phyloP scores from a whole-genome alignment of 1,140 invertebrate species.

The Lysiphlebus fabarum region DNA sequence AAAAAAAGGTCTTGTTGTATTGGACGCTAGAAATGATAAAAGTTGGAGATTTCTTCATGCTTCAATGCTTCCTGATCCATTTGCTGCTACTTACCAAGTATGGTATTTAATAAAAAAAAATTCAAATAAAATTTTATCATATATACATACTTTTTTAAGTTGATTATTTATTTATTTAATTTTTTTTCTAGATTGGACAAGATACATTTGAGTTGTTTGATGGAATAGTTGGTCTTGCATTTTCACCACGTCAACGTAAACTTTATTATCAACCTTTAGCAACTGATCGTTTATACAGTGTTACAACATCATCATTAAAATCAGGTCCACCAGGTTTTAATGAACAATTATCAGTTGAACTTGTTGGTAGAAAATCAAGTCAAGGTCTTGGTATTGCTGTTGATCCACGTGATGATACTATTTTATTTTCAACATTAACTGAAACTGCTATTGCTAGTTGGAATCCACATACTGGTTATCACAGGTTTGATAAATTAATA shows the following conservation, averaged over 20 bases:
- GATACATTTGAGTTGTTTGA: constrained; percentile 74
- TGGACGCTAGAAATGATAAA: constrained; percentile 66
- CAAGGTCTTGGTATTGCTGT: constrained; percentile 72
- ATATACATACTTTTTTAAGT: not conserved
- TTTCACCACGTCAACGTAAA: constrained; percentile 64
- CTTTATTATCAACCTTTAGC: constrained; percentile 79
- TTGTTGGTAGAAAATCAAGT: constrained; percentile 77
- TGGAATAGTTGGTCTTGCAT: constrained; percentile 73
- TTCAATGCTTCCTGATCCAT: constrained; percentile 77
- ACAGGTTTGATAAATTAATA: constrained; percentile 51
- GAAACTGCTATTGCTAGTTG: constrained; percentile 76
- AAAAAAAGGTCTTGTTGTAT: constrained; percentile 67
- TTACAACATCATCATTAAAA: constrained; percentile 67
- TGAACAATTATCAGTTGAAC: constrained; percentile 67
- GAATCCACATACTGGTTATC: constrained; percentile 67
- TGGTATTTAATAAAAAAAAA: no score
- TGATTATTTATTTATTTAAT: not conserved
- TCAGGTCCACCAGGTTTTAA: constrained; percentile 66
- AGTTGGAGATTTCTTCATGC: constrained; percentile 75
- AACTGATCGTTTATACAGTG: constrained; percentile 74
- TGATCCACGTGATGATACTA: constrained; percentile 65
- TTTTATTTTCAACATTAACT: constrained; percentile 71
- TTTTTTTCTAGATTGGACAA: constrained; percentile 46
- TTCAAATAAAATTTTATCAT: no score
- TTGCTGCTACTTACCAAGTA: constrained; percentile 64